Evolutionary conservation across 23 tunicate genomes (phyloP).

Genomic region (Ciona savignyi): DNA sequence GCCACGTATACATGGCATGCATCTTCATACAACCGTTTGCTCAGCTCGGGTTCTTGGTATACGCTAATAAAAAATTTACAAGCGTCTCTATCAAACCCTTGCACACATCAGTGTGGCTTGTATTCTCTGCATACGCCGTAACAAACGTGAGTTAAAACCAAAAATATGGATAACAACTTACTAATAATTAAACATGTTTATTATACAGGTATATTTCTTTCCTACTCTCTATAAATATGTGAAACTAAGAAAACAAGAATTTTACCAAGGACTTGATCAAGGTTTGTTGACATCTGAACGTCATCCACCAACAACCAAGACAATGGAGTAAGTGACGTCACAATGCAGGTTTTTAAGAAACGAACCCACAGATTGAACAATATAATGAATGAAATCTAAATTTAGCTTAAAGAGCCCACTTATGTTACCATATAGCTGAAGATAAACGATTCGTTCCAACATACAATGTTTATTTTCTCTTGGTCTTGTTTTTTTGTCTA

Average conservation of each 20-base stretch:
- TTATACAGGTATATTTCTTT: conserved; percentile 55
- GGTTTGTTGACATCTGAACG: conserved; percentile 70
- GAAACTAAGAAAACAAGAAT: conserved; percentile 47
- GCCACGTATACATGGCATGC: conserved; percentile 26
- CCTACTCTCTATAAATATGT: conserved; percentile 55
- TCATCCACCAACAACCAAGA: conserved; percentile 24
- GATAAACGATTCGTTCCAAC: too few relatives aligned
- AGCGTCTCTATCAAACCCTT: conserved; percentile 3
- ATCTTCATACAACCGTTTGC: conserved; percentile 44
- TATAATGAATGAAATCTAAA: too few relatives aligned
- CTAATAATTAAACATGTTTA: not conserved
- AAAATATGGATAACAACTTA: not conserved
- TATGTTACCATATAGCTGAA: too few relatives aligned
- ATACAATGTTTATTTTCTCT: too few relatives aligned
- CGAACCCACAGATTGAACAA: too few relatives aligned
- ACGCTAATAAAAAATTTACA: conserved; percentile 13
- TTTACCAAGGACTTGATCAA: conserved; percentile 67
- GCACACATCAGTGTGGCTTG: conserved; percentile 38
- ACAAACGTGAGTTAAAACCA: conserved; percentile 53
- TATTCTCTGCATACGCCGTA: conserved; percentile 40
- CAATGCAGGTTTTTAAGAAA: too few relatives aligned
- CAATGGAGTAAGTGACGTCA: conserved; percentile 44
- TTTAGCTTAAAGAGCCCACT: too few relatives aligned
- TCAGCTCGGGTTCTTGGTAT: conserved; percentile 47
- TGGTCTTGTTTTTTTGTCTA: too few relatives aligned